Evolutionary conservation across 2,113 vertebrate species (phyloP), one percentile per base, ranked within the genome.

Genomic region (Nibea albiflora): DNA sequence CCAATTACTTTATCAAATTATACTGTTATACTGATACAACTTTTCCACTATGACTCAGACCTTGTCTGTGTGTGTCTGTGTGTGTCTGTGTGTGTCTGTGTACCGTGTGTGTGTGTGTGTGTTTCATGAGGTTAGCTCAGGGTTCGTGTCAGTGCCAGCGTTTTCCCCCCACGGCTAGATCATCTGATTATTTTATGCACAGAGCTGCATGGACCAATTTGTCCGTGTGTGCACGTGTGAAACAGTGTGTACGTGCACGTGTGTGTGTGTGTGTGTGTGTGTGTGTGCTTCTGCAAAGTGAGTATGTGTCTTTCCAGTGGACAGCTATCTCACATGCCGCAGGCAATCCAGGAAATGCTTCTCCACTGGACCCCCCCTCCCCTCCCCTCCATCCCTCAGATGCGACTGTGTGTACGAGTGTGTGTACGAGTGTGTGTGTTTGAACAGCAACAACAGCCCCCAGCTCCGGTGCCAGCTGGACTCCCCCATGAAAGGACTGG

Each of bases 301-400:
- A 58, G 35, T 68, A 17, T 76, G 82, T 54, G 77, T 76, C 62
- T 82, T 80, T 87, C 76, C 82, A 49, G 60, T 73, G 75, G 84
- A 89, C 74, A 52, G 85, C 72, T 89, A 86, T 88, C 83, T 90
- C 24, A 35, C 58, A 77, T 50, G 86, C 89, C 49, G 64, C 81
- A 85, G 89, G 88, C 88, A 2, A 78, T 86, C 84, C 89, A 91
- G 90, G 86, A 93, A 92, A 90, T 78, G 84, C 79, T 85, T 79
- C 84, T 92, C 91, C 83, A n/a, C n/a, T n/a, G n/a, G n/a, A n/a
- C n/a, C 31, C 81, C 79, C 64, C 78, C 28, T 3, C 64, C 76
- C 81, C 81, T 56, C 79, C 31, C 5, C 64, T 74, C 7, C n/a
- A n/a, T 39, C 35, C 35, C 35, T 85, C 73, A 80, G 88, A 89